Percentiles rank a stretch among this genome's conserved stretches.
These are phyloP conservation scores for Pelagia noctiluca DNA, from an alignment of 30 jellyfish, hydroid and myxozoan genomes.

Conservation along the genomic window DNA sequence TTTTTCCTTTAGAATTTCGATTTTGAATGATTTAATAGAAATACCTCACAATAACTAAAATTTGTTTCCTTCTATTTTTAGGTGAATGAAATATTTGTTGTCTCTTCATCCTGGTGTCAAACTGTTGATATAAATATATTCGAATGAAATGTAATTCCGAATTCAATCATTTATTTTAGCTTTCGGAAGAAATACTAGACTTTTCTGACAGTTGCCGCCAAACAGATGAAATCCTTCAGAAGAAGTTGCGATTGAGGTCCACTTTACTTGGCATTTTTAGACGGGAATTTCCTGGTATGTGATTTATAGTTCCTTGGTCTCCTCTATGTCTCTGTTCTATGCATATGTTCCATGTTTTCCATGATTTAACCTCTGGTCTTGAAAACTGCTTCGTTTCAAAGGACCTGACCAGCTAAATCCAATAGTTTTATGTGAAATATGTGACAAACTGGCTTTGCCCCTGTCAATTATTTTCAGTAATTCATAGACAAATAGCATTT, in stretches of 20 bases:
- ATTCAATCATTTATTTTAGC: constrained; percentile 47
- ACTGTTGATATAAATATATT: not conserved
- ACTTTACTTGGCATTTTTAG: constrained; percentile 81
- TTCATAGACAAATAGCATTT: too few relatives aligned
- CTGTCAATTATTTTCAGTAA: not conserved
- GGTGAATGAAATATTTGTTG: too few relatives aligned
- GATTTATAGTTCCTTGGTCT: too few relatives aligned
- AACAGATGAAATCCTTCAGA: constrained; percentile 75
- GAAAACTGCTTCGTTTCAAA: too few relatives aligned
- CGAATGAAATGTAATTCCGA: not conserved
- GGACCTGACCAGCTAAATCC: too few relatives aligned
- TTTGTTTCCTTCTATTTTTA: too few relatives aligned
- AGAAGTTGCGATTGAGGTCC: constrained; percentile 78
- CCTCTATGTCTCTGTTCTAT: too few relatives aligned
- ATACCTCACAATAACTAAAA: too few relatives aligned
- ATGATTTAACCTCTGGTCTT: too few relatives aligned
- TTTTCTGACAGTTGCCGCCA: constrained; percentile 70
- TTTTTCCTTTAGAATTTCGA: too few relatives aligned
- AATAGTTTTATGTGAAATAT: not conserved
- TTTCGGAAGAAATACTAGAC: constrained; percentile 64
- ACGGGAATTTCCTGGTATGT: constrained; percentile 82
- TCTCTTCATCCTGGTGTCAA: not conserved
- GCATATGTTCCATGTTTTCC: too few relatives aligned
- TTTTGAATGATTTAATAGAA: too few relatives aligned
- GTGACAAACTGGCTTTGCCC: not conserved